Evolutionary conservation across 1,140 invertebrate species (phyloP).

Genomic region (Dufourea novaeangliae): DNA sequence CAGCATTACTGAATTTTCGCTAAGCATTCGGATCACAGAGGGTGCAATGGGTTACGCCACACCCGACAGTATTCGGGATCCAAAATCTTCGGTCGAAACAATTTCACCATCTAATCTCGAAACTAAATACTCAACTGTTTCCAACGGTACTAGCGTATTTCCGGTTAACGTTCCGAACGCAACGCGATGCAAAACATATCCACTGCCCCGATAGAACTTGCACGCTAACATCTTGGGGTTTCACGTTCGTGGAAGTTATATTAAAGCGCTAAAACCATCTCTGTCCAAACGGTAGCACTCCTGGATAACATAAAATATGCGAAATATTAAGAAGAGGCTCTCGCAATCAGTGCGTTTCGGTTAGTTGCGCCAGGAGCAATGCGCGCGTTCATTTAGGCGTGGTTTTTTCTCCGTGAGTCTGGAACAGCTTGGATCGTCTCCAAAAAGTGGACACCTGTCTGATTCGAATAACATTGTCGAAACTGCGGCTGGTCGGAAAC

Average conservation of each 20-base stretch:
- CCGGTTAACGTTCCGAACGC: not conserved
- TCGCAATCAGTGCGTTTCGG: too few relatives aligned
- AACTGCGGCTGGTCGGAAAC: not conserved
- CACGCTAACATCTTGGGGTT: too few relatives aligned
- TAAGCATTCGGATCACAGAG: slow-evolving; percentile 3
- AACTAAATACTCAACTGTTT: not conserved
- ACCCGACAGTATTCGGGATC: not conserved
- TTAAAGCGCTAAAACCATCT: too few relatives aligned
- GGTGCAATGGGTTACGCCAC: not conserved
- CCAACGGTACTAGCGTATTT: not conserved
- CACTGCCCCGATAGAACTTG: too few relatives aligned
- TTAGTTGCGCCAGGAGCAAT: too few relatives aligned
- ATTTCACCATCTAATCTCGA: not conserved
- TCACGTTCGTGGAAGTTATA: too few relatives aligned
- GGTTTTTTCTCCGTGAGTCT: not conserved
- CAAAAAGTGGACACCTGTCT: slow-evolving; percentile 1
- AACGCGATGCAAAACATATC: too few relatives aligned
- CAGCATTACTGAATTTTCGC: not conserved
- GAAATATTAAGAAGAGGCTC: too few relatives aligned
- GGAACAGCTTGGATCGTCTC: not conserved
- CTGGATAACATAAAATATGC: too few relatives aligned
- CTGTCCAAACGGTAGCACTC: too few relatives aligned
- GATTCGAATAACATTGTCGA: slow-evolving; percentile 7
- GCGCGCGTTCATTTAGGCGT: too few relatives aligned
- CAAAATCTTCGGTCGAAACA: not conserved